Evolutionary conservation across 1,140 invertebrate genomes (phyloP).

Genomic region (Papilio polyxenes): DNA sequence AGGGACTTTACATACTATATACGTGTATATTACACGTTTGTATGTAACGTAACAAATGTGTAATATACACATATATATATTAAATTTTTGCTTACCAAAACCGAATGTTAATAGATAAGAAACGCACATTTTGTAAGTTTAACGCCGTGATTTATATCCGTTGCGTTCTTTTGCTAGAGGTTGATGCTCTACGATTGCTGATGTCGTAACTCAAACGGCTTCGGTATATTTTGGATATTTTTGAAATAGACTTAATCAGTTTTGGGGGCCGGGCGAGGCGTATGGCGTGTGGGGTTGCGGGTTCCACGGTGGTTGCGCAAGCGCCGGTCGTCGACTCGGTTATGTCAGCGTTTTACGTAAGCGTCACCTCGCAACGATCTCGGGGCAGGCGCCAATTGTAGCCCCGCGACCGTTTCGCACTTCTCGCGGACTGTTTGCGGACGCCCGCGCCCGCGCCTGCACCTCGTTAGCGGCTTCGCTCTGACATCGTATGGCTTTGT

Average conservation of each 20-base stretch:
- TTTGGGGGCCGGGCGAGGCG: slow-evolving; percentile 59
- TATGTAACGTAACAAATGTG: neutral
- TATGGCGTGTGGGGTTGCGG: slow-evolving; percentile 74
- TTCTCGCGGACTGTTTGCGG: slow-evolving; percentile 73
- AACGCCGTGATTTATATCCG: slow-evolving; percentile 54
- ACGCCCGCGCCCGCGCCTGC: slow-evolving; percentile 55
- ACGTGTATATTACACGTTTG: neutral
- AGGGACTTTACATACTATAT: neutral
- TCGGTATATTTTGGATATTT: slow-evolving; percentile 76
- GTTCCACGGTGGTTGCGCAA: slow-evolving; percentile 74
- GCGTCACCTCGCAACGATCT: slow-evolving; percentile 75
- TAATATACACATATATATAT: too few relatives aligned
- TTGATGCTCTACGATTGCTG: slow-evolving; percentile 73
- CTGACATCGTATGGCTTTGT: slow-evolving; percentile 35
- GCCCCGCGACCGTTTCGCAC: slow-evolving; percentile 73
- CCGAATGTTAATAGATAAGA: neutral
- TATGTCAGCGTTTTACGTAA: slow-evolving; percentile 79
- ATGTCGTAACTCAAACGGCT: slow-evolving; percentile 70
- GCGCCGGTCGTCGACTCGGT: slow-evolving; percentile 77
- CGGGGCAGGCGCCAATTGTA: slow-evolving; percentile 72
- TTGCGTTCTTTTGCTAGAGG: slow-evolving; percentile 65
- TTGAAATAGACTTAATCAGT: slow-evolving; percentile 78
- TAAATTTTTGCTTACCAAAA: neutral
- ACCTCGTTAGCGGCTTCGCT: slow-evolving; percentile 60
- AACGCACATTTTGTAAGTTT: slow-evolving; percentile 40